Evolutionary conservation across 2,113 vertebrate genomes (phyloP), one percentile per base, ranked within the genome.

Genomic region (Menura novaehollandiae): DNA sequence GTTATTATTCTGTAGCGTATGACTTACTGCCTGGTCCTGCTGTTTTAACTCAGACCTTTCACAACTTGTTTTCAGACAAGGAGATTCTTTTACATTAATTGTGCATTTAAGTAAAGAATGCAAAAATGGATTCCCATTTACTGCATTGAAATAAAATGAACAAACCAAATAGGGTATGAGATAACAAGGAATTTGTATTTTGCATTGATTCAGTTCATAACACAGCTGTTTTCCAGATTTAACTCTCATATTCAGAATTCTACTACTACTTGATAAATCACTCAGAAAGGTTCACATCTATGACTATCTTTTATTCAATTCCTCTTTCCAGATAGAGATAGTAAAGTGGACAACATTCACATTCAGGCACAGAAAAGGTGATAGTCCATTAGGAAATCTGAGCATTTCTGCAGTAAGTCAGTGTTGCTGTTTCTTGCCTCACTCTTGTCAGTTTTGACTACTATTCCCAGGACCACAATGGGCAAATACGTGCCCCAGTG

Each of bases 221-320:
- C 37, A 68, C 56, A 91, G 95, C 53, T 95, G 81, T 82, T 96
- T 96, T 94, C 89, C 93, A 96, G 60, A 93, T 93, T 95, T 93
- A 93, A 73, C 37, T 6, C 24, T 80, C 37, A 62, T 69, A 60
- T 84, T 85, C 51, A 5, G 5, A 75, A 73, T 85, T 93, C 37
- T 95, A 28, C 62, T 85, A 58, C 66, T 87, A 85, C 73, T 82
- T 95, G 77, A 93, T 91, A 92, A 95, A 96, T 92, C 89, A 88
- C 23, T 85, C 49, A 30, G 46, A 93, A 95, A 74, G 3, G 23
- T 62, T 73, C 32, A 68, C 49, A 44, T 89, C 58, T 95, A 41
- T 51, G 15, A 55, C 66, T 69, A 66, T 52, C 52, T 89, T 85
- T 81, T 93, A 43, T 67, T 62, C 32, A 76, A 53, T 91, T 93